Percentiles rank a stretch among this genome's conserved stretches.
Conservation (phyloP, 2,888 invertebrate genomes). For the Eilema caniola region DNA sequence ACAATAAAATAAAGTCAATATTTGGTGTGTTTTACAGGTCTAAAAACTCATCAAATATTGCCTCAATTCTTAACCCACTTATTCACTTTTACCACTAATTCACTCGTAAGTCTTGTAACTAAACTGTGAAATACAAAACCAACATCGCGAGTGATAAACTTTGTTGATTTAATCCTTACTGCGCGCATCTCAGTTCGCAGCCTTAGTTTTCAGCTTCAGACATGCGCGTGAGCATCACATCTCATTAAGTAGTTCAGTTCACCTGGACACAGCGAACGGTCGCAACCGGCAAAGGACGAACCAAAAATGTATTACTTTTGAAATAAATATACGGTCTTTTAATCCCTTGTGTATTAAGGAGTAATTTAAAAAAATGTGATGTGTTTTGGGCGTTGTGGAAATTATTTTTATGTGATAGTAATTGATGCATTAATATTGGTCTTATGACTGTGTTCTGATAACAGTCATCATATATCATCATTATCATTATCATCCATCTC, state of each 20-base stretch:
- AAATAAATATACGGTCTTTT: slow-evolving; percentile 18
- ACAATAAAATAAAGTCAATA: too few relatives aligned
- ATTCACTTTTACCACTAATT: too few relatives aligned
- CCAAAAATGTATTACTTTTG: slow-evolving; percentile 23
- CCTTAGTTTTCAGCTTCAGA: slow-evolving; percentile 64
- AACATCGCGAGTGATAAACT: slow-evolving; percentile 8
- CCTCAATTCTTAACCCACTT: neutral
- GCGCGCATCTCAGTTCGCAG: slow-evolving; percentile 42
- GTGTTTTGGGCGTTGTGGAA: slow-evolving; percentile 39
- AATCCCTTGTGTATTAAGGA: slow-evolving; percentile 31
- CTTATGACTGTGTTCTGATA: slow-evolving; percentile 14
- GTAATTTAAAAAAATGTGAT: slow-evolving; percentile 35
- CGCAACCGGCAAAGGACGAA: slow-evolving; percentile 42
- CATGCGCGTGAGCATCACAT: slow-evolving; percentile 48
- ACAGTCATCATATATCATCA: slow-evolving; percentile 18
- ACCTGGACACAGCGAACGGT: slow-evolving; percentile 61
- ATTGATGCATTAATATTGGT: neutral
- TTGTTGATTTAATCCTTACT: neutral
- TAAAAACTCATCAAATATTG: neutral
- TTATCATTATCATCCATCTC: slow-evolving; percentile 35
- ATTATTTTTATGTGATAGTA: slow-evolving; percentile 40
- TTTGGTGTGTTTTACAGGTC: too few relatives aligned
- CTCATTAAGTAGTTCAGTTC: slow-evolving; percentile 54
- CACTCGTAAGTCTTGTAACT: neutral
- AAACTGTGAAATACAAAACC: neutral